Evolutionary conservation across 1,140 invertebrate genomes (phyloP).

Genomic region (Papilio machaon): DNA sequence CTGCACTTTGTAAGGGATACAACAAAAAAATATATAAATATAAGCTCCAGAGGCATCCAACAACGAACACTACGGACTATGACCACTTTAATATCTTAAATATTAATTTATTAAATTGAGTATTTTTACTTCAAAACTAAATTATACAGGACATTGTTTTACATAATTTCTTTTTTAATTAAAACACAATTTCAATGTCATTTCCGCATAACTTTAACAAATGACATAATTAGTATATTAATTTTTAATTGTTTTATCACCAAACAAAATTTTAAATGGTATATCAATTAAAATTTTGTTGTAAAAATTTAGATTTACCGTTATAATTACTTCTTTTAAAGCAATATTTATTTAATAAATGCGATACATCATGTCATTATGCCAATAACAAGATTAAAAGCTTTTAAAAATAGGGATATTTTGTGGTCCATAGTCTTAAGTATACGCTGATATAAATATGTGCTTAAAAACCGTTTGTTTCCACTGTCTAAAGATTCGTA

Average conservation of each 20-base stretch:
- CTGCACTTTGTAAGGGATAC: slow-evolving; percentile 57
- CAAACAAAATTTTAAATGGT: not conserved
- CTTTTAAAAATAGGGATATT: not conserved
- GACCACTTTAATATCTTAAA: not conserved
- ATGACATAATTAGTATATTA: not conserved
- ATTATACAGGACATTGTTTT: not conserved
- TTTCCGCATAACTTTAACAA: not conserved
- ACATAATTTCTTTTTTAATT: not conserved
- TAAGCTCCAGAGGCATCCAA: slow-evolving; percentile 63
- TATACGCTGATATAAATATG: slow-evolving; percentile 31
- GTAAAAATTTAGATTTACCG: not conserved
- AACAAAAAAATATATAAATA: slow-evolving; percentile 55
- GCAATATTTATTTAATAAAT: not conserved
- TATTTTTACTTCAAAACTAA: not conserved
- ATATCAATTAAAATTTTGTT: not conserved
- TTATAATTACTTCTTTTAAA: not conserved
- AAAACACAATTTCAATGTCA: not conserved
- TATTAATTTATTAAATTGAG: not conserved
- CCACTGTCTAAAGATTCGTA: not conserved
- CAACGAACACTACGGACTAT: slow-evolving; percentile 43
- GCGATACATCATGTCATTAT: not conserved
- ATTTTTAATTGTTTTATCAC: not conserved
- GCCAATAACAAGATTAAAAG: not conserved
- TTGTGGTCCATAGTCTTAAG: not conserved
- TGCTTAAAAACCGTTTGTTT: slow-evolving; percentile 45